phyloP scores from a whole-genome alignment of 2,113 vertebrate species.

The Typhlomys cinereus region DNA sequence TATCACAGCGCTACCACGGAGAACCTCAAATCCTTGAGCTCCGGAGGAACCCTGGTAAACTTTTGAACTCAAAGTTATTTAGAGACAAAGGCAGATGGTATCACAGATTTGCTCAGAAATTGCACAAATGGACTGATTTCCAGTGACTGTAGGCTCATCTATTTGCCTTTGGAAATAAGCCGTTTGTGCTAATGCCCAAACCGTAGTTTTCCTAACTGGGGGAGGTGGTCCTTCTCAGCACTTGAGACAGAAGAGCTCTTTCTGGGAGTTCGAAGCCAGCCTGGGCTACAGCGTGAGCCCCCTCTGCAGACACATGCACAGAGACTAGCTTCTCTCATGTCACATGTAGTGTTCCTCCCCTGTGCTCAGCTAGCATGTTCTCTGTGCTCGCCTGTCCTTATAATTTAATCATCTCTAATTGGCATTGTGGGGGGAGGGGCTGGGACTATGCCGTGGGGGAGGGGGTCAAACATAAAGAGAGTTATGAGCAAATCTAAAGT shows the following conservation, averaged over 20 bases:
- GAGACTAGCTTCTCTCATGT: neutral
- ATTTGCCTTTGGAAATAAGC: slow-evolving; percentile 77
- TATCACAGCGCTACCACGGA: no score
- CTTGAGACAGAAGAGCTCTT: neutral
- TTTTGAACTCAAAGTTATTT: slow-evolving; percentile 82
- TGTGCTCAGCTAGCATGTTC: neutral
- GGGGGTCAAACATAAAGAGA: slow-evolving; percentile 1
- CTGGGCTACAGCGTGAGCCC: neutral
- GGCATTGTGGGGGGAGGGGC: no score
- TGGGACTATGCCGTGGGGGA: no score
- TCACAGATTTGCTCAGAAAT: slow-evolving; percentile 78
- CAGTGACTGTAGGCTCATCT: slow-evolving; percentile 67
- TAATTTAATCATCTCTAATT: slow-evolving; percentile 40
- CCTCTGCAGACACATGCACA: no score
- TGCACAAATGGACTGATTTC: slow-evolving; percentile 75
- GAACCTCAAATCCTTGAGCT: slow-evolving; percentile 55
- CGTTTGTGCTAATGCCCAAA: slow-evolving; percentile 59
- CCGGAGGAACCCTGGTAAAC: slow-evolving; percentile 68
- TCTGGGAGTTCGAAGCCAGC: neutral
- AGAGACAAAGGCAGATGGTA: slow-evolving; percentile 77
- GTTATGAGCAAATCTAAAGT: neutral
- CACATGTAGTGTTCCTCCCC: neutral
- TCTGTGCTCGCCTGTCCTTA: neutral
- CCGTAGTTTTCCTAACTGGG: neutral
- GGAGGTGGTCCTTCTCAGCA: neutral